Conservation (phyloP, 1,140 invertebrate species). For the Halotydeus destructor region DNA sequence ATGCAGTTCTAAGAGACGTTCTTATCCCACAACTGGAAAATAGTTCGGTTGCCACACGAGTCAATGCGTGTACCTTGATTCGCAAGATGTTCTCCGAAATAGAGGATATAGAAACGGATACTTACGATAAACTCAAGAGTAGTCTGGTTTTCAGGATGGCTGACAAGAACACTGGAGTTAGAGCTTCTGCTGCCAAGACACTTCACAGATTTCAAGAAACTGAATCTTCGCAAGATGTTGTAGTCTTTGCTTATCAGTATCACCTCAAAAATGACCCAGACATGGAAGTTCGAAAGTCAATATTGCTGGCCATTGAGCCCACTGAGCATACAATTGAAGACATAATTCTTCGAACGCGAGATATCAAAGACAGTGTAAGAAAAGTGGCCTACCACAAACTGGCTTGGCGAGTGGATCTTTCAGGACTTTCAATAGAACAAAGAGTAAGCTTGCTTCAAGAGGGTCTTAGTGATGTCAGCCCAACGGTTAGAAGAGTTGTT, state of each 20-base stretch:
- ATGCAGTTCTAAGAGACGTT: slow-evolving; percentile 1
- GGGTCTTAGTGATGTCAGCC: slow-evolving; percentile 3
- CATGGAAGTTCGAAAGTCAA: slow-evolving; percentile 2
- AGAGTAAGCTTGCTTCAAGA: neutral
- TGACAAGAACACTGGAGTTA: neutral
- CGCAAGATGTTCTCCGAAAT: neutral
- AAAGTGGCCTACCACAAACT: slow-evolving; percentile 2
- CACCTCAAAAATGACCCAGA: neutral
- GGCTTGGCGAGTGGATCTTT: neutral
- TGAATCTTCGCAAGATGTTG: neutral
- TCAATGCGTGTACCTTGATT: neutral
- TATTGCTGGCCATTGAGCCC: neutral
- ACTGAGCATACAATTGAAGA: neutral
- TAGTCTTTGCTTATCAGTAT: neutral
- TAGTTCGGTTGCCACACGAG: neutral
- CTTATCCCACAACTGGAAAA: neutral
- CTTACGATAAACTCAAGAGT: slow-evolving; percentile 1
- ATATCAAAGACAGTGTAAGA: slow-evolving; percentile 7
- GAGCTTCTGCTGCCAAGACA: neutral
- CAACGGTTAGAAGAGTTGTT: neutral
- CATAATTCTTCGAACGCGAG: slow-evolving; percentile 2
- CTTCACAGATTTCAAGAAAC: slow-evolving; percentile 4
- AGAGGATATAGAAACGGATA: neutral
- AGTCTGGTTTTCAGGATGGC: neutral
- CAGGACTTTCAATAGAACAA: neutral